Evolutionary conservation across 2,113 vertebrate genomes (phyloP).

Genomic region (Rhinogobius similis): DNA sequence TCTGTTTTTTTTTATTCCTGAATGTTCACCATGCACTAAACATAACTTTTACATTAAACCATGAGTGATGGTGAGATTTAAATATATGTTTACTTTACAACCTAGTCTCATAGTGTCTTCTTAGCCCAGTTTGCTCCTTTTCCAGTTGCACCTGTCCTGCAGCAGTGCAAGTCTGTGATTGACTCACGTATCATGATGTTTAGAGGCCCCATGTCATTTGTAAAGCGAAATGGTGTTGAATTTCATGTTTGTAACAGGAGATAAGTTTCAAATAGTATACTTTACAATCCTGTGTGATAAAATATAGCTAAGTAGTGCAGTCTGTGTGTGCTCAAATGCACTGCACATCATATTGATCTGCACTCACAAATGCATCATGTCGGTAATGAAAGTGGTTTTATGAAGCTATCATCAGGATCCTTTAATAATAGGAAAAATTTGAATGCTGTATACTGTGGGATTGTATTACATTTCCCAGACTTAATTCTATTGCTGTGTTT

Average conservation of each 20-base stretch:
- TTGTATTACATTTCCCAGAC: conserved; percentile 2
- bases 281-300: not conserved
- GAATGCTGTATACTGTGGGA: not conserved
- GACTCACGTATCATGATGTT: conserved; percentile 4
- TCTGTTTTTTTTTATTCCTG: not conserved
- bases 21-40: not conserved
- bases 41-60: not conserved
- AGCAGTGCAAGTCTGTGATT: conserved; percentile 26
- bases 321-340: conserved; percentile 18
- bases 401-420: conserved; percentile 31
- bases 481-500: not conserved
- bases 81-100: not conserved
- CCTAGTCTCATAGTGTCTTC: not conserved
- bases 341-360: conserved; percentile 29
- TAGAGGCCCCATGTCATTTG: conserved; percentile 9
- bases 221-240: not conserved
- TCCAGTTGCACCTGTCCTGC: conserved; percentile 56
- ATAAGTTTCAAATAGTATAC: not conserved
- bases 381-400: conserved; percentile 33
- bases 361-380: conserved; percentile 20
- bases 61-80: not conserved
- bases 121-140: not conserved
- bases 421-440: conserved; percentile 4
- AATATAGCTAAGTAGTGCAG: conserved; percentile 2
- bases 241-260: not conserved